These are phyloP conservation scores for Tholera decimalis DNA, from an alignment of 2,888 invertebrate species.

Conservation along the genomic window DNA sequence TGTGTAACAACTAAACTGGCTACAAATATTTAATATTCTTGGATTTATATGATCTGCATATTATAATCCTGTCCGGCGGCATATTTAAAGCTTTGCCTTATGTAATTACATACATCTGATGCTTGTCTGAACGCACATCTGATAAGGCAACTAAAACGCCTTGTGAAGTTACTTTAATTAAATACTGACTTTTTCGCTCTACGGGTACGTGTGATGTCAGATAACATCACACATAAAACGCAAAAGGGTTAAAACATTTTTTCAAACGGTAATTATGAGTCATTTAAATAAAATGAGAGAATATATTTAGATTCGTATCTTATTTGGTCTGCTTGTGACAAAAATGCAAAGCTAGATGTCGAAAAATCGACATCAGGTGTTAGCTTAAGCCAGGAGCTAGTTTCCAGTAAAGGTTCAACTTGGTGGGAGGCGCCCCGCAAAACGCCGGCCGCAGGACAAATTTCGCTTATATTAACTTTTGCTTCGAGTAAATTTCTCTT, in stretches of 20 bases:
- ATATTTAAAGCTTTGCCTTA: conserved; percentile 78
- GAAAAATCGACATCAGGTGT: conserved; percentile 76
- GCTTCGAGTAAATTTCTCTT: conserved; percentile 87
- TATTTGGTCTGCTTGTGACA: conserved; percentile 4
- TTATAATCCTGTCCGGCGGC: conserved; percentile 78
- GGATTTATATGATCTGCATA: conserved; percentile 33
- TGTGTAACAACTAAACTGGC: background rate
- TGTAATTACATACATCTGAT: conserved; percentile 88
- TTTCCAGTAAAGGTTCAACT: conserved; percentile 77
- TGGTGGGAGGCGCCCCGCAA: conserved; percentile 75
- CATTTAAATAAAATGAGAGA: conserved; percentile 70
- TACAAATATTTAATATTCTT: conserved; percentile 31
- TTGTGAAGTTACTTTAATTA: conserved; percentile 85
- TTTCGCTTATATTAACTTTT: conserved; percentile 90
- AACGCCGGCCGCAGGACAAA: conserved; percentile 86
- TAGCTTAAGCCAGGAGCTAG: conserved; percentile 72
- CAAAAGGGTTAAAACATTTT: conserved; percentile 74
- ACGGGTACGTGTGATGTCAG: conserved; percentile 69
- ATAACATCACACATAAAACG: conserved; percentile 75
- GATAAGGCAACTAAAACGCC: conserved; percentile 84
- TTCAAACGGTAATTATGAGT: conserved; percentile 76
- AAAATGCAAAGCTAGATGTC: conserved; percentile 17
- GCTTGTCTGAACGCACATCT: conserved; percentile 84
- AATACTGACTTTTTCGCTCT: conserved; percentile 80
- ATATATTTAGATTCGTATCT: conserved; percentile 36